Conservation (phyloP, 2,113 vertebrate species). For the Indri indri region DNA sequence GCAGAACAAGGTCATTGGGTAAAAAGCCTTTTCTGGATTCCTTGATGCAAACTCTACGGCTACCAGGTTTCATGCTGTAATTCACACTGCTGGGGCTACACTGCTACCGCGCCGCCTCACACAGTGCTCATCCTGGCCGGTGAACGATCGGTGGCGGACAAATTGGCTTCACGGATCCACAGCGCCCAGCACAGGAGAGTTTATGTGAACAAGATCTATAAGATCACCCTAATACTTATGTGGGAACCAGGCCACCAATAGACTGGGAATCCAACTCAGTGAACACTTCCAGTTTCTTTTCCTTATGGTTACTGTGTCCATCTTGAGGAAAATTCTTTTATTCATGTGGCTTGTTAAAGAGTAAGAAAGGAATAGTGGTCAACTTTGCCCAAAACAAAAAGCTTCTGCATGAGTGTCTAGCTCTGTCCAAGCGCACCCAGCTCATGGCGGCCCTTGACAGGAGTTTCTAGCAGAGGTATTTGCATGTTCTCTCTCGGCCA, state of each 20-base stretch:
- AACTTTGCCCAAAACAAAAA: constrained; percentile 86
- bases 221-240: neutral
- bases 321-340: constrained; percentile 59
- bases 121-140: neutral
- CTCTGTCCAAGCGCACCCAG: constrained; percentile 73
- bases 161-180: no score
- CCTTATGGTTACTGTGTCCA: neutral
- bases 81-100: neutral
- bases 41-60: neutral
- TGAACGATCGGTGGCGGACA: neutral
- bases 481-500: constrained; percentile 66
- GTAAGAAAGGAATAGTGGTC: constrained; percentile 75
- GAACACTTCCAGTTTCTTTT: neutral
- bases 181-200: neutral
- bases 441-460: constrained; percentile 67
- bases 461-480: constrained; percentile 84
- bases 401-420: constrained; percentile 73
- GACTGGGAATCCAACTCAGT: neutral
- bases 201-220: neutral
- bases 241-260: neutral
- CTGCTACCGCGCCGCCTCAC: neutral
- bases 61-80: neutral
- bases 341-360: constrained; percentile 65
- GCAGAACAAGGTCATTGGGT: neutral
- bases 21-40: neutral